Evolutionary conservation across 2,113 vertebrate species (phyloP).

Genomic region (Girardinichthys multiradiatus): DNA sequence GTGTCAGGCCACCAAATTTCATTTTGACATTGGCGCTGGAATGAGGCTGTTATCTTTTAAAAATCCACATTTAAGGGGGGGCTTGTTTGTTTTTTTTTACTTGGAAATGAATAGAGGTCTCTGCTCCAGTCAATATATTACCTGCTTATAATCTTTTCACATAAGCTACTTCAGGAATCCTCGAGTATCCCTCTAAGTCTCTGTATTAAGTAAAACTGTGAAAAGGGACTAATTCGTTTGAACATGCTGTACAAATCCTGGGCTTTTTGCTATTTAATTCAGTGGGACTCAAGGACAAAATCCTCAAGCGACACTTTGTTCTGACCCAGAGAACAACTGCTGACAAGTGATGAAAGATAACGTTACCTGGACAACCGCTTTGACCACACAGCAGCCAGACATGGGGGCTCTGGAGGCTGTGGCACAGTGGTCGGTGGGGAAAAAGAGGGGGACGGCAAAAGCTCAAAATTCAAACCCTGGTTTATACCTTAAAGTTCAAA

Average conservation of each 20-base stretch:
- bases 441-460: background rate
- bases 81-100: background rate
- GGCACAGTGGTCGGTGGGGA: conserved; percentile 5
- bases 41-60: background rate
- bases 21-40: background rate
- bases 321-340: conserved; percentile 28
- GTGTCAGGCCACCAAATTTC: background rate
- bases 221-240: background rate
- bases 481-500: conserved; percentile 10
- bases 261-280: background rate
- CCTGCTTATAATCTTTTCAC: background rate
- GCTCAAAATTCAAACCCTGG: conserved; percentile 2
- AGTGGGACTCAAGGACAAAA: conserved; percentile 17
- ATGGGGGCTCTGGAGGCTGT: conserved; percentile 23
- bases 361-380: conserved; percentile 59
- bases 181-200: background rate
- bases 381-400: conserved; percentile 41
- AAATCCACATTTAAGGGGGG: background rate
- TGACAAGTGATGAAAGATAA: conserved; percentile 57
- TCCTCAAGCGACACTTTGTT: conserved; percentile 13
- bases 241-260: background rate
- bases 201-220: background rate
- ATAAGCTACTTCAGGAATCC: background rate
- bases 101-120: background rate
- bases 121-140: background rate